phyloP scores from a whole-genome alignment of 2,888 invertebrate genomes.

The Ditula angustiorana region DNA sequence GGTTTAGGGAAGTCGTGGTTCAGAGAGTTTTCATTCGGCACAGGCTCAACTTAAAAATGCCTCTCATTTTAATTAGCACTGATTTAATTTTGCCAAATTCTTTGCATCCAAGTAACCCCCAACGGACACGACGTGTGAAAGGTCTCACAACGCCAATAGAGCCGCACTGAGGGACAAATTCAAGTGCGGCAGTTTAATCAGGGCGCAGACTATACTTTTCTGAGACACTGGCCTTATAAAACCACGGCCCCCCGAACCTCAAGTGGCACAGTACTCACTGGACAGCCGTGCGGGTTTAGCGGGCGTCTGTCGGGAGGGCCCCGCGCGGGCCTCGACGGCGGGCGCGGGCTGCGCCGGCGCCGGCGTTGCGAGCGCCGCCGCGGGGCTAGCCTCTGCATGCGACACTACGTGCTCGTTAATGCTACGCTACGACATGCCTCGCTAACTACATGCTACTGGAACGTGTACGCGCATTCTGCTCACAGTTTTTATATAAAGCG shows the following conservation, averaged over 20 bases:
- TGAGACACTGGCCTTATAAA: no score
- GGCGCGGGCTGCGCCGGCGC: conserved; percentile 46
- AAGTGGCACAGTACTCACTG: conserved; percentile 69
- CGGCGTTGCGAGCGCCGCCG: conserved; percentile 46
- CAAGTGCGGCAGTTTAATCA: no score
- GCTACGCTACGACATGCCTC: conserved; percentile 51
- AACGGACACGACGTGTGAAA: no score
- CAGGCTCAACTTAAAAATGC: no score
- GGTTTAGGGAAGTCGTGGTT: conserved; percentile 26
- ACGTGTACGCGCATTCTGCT: conserved; percentile 4
- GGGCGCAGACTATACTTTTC: no score
- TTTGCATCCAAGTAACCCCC: no score
- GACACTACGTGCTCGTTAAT: conserved; percentile 81
- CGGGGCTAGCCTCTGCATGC: conserved; percentile 70
- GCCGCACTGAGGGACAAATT: no score
- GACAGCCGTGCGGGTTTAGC: conserved; percentile 79
- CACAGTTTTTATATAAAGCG: no score
- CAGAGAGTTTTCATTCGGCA: conserved; percentile 2
- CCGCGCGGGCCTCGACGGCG: conserved; percentile 54
- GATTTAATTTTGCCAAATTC: no score
- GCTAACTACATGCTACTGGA: conserved; percentile 54
- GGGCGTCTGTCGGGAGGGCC: conserved; percentile 74
- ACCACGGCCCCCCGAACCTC: background rate
- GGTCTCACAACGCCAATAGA: no score
- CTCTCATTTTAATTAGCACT: no score